Evolutionary conservation across 2,888 invertebrate species (phyloP).

Genomic region (Sphaeridia pumilis): DNA sequence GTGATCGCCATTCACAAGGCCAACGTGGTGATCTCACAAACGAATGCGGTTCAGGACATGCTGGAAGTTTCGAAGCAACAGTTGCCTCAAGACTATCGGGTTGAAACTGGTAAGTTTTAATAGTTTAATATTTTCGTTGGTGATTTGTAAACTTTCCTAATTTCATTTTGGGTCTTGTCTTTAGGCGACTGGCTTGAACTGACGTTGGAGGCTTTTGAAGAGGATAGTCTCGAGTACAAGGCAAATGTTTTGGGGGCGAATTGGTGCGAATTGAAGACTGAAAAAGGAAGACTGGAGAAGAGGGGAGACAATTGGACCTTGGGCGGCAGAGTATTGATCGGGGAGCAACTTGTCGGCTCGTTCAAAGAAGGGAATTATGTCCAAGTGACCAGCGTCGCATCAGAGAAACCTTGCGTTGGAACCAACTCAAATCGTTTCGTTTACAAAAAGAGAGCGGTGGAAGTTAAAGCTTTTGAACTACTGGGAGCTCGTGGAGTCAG

Average conservation of each 20-base stretch:
- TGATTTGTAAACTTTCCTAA: neutral
- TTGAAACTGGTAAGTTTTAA: no score
- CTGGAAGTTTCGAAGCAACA: neutral
- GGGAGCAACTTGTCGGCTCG: neutral
- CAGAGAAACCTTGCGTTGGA: no score
- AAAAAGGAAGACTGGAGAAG: neutral
- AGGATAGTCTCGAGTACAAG: neutral
- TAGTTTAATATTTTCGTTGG: no score
- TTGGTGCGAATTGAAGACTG: neutral
- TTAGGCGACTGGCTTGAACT: neutral
- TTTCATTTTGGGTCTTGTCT: neutral
- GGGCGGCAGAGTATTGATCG: neutral
- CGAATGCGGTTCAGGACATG: neutral
- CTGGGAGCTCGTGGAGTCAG: no score
- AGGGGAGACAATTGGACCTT: neutral
- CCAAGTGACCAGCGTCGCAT: neutral
- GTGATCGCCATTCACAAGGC: neutral
- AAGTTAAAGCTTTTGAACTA: no score
- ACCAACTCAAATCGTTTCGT: no score
- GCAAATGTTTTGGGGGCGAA: neutral
- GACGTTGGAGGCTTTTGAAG: neutral
- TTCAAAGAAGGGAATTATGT: neutral
- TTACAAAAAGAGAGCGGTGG: no score
- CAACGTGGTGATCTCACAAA: neutral
- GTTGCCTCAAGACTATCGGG: neutral